Evolutionary conservation across 2,113 vertebrate species (phyloP).

Genomic region (Ptyas mucosa): DNA sequence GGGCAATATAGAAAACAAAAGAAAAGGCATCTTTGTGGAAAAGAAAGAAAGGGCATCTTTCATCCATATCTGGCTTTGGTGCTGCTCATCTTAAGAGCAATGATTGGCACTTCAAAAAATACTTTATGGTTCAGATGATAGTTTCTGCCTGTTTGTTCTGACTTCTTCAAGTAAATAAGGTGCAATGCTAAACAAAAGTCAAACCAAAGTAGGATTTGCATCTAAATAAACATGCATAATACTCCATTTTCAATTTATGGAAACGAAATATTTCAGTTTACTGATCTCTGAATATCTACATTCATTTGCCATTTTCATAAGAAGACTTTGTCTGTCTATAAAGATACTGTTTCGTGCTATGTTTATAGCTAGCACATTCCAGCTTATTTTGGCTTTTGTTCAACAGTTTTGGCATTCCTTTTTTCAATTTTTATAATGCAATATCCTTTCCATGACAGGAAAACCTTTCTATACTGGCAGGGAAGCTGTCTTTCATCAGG

Average conservation of each 20-base stretch:
- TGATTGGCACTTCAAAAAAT: not conserved
- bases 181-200: not conserved
- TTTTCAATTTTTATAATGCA: not conserved
- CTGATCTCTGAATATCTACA: not conserved
- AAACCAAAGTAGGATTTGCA: not conserved
- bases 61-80: not conserved
- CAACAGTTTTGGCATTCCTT: not conserved
- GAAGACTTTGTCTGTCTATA: not conserved
- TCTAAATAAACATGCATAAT: not conserved
- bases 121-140: not conserved
- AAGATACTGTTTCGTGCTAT: not conserved
- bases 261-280: rapidly evolving
- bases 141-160: not conserved
- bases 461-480: not conserved
- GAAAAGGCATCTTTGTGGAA: not conserved
- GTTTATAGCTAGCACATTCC: not conserved
- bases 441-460: not conserved
- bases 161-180: not conserved
- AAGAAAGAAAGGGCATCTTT: not conserved
- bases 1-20: not conserved
- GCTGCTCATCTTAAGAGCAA: not conserved
- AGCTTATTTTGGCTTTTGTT: not conserved
- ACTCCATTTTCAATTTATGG: not conserved
- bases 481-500: not conserved
- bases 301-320: rapidly evolving